These are phyloP conservation scores for Porites lutea DNA, from an alignment of 64 coral and sea anemone genomes.

Conservation along the genomic window DNA sequence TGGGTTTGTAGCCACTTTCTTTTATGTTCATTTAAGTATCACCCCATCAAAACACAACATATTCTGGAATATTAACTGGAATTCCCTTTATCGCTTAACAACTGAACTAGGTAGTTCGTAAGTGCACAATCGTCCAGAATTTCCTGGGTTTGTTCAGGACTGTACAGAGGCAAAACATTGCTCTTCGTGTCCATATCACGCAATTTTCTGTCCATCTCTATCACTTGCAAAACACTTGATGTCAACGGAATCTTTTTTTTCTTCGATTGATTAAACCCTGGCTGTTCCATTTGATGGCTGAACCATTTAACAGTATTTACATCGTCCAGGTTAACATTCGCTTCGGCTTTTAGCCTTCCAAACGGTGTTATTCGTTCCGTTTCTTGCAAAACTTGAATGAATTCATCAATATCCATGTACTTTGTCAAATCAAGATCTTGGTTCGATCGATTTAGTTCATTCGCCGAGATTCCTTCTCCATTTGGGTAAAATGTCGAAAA, in stretches of 20 bases:
- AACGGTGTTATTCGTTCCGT: conserved; percentile 25
- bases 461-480: too few species aligned
- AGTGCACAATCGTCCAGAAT: conserved; percentile 2
- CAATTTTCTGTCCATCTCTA: neutral
- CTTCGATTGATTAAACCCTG: neutral
- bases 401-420: conserved; percentile 51
- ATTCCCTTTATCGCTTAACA: neutral
- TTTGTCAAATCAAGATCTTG: neutral
- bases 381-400: conserved; percentile 21
- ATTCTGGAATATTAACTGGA: neutral
- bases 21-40: neutral
- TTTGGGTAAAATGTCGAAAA: too few species aligned
- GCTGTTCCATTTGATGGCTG: neutral
- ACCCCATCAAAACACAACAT: neutral
- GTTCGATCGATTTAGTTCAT: neutral
- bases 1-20: too few species aligned
- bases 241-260: neutral
- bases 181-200: neutral
- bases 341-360: neutral
- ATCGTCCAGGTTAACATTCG: neutral
- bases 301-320: neutral
- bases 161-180: neutral
- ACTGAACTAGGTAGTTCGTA: conserved; percentile 4
- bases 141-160: neutral
- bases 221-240: neutral